phyloP scores from a whole-genome alignment of 2,797 vertebrate genomes.

The Coregonus sp. region DNA sequence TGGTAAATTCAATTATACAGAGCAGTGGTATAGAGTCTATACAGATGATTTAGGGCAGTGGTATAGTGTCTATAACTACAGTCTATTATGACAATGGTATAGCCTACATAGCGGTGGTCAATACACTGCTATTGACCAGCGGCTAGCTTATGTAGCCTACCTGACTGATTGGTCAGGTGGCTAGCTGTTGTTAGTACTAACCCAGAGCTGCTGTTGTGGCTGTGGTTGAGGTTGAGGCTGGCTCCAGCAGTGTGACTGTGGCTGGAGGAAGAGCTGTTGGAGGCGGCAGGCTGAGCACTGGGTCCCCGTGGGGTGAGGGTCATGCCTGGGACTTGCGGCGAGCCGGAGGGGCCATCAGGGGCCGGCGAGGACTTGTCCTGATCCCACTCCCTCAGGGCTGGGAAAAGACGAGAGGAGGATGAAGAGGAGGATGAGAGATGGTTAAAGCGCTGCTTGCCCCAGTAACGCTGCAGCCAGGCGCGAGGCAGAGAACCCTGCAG shows the following conservation, averaged over 20 bases:
- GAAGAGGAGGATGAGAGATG: constrained; percentile 22
- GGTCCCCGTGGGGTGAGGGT: constrained; percentile 81
- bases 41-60: no score
- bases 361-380: constrained; percentile 53
- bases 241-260: constrained; percentile 27
- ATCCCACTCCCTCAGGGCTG: constrained; percentile 80
- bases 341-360: constrained; percentile 81
- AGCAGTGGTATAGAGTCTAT: no score
- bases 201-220: constrained; percentile 79
- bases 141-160: neutral
- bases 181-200: constrained; percentile 65
- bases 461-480: constrained; percentile 68
- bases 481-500: constrained; percentile 68
- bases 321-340: constrained; percentile 85
- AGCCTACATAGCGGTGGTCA: no score
- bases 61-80: no score
- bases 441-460: neutral
- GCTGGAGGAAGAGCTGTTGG: constrained; percentile 47
- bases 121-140: neutral
- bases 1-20: no score
- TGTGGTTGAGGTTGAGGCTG: constrained; percentile 46
- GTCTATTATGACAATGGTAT: no score
- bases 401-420: constrained; percentile 53
- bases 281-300: constrained; percentile 68
- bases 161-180: neutral